Evolutionary conservation across 2,797 vertebrate genomes (phyloP), one percentile per base, ranked within the genome.

Genomic region (Yasuhikotakia modesta): DNA sequence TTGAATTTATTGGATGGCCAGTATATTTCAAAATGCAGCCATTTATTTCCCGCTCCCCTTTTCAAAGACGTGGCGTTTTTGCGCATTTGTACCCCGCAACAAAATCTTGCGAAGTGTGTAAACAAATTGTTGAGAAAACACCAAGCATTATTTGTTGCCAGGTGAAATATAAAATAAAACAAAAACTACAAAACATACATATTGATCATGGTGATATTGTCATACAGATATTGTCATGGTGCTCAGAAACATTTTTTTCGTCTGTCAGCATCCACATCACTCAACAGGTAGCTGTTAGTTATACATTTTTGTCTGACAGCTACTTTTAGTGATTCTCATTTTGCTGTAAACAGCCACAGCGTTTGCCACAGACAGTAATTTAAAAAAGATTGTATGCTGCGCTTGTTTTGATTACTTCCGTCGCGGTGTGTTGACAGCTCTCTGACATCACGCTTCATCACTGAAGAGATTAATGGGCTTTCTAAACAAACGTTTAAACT

Each of bases 321-420:
- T 39, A 16, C 16, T 60, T 30, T 58, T 16, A 10, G 64, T 48
- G 13, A 69, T 21, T 68, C 64, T 58, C 52, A 68, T 76, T 76
- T 58, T 24, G 22, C 1, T 46, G 52, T 53, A 74, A 75, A 75
- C 35, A 58, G 35, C 43, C 17, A 3, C 30, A 48, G 10, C 27
- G 7, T 35, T 65, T 32, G 14, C 19, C 43, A 61, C 55, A 69
- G 55, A 58, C 10, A 14, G 27, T 45, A 24, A 69, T 77, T 77
- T 77, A 24, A 35, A 69, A 39, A 77, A 69, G 43, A 61, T 61
- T 73, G 21, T 70, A 55, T 57, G 39, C 50, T 0, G 43, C 17
- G 22, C 21, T 60, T 64, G 52, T 50, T 64, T 82, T 70, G 39
- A 32, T 73, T 79, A 67, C 43, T 67, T 77, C 39, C 63, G 14